Evolutionary conservation across 2,113 vertebrate species (phyloP), one percentile per base, ranked within the genome.

Genomic region (Oreamnos americanus): DNA sequence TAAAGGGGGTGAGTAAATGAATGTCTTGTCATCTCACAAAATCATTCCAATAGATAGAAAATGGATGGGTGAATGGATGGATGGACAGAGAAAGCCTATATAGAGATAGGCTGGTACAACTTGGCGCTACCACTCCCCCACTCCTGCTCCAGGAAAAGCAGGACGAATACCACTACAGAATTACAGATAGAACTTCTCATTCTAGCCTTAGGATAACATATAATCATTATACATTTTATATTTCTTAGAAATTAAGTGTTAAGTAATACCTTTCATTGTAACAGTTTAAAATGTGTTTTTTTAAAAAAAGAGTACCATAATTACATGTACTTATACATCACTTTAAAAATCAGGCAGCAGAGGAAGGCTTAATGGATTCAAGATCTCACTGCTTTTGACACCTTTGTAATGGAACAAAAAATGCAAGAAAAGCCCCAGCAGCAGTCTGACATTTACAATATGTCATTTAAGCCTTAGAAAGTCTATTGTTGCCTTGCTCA

Each of bases 261-360:
- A 97, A 97, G 92, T 97, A 97, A 62, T 82, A 79, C 76, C 97
- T 97, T 97, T 97, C 95, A 94, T 92, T 71, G 51, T 55, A 95
- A 26, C 28, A 90, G n/a, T 87, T 98, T 83, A 76, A 93, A 98
- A 76, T 28, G 51, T 71, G 33, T 21, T 57, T 58, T 95, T 91
- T n/a, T 1, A 33, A 93, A 87, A 87, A 93, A 95, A 51, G 25
- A 58, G 36, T 25, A 67, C 74, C 74, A 36, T 98, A 97, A 97
- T 97, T 97, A 93, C 57, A 82, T 30, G 17, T 76, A 74, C 84
- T 97, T 95, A 64, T 33, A 36, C 55, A 89, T 87, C 93, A 83
- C 86, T 92, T 88, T 81, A 47, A 62, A 92, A 10, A 60, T 57
- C 58, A 96, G 79, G 74, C 30, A 88, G 71, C 78, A 55, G 33